Evolutionary conservation across 2,888 invertebrate species (phyloP), one percentile per base, ranked within the genome.

Genomic region (Tipula vernalis): DNA sequence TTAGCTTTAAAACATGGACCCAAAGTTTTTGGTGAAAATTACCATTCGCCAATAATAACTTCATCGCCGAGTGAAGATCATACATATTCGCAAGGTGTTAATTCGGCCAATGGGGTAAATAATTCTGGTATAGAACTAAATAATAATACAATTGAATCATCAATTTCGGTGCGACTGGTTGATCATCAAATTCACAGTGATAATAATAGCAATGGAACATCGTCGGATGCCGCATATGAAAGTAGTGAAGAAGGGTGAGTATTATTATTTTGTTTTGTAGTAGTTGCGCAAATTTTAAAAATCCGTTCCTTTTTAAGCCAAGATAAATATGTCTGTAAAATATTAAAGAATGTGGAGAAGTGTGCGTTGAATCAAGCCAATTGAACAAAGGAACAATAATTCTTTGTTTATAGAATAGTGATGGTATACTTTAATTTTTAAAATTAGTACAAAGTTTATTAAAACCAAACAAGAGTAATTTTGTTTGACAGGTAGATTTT

Each of bases 11-110:
- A 97, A 92, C 96, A 97, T 90, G 97, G 96, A 86, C 95, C 96
- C 87, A 94, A 94, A 88, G 94, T 95, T 88, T 92, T 93, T 88
- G 91, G 89, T 57, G 92, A 91, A 88, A 89, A 90, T 87, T 91
- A 91, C 89, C 91, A 91, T 87, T 90, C 91, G 87, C 91, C 92
- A 89, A 95, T 97, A 88, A 96, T 97, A 89, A 97, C 97, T 3
- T 95, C 95, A 87, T 96, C 96, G 89, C 97, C 97, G 0, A 97
- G 97, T 91, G 97, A 97, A 92, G 98, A 98, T 93, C 98, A 98
- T 92, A 97, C 97, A 86, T 98, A 98, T 92, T 97, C 97, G 89
- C 94, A 94, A 87, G 93, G 93, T 44, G 93, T 91, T 88, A 89
- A 89, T 42, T 90, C 89, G 88, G 89, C 89, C 87, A 88, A 88